Percentiles rank a stretch among this genome's conserved stretches.
phyloP scores from a whole-genome alignment of 2,888 invertebrate species.

The Hydriomena furcata region DNA sequence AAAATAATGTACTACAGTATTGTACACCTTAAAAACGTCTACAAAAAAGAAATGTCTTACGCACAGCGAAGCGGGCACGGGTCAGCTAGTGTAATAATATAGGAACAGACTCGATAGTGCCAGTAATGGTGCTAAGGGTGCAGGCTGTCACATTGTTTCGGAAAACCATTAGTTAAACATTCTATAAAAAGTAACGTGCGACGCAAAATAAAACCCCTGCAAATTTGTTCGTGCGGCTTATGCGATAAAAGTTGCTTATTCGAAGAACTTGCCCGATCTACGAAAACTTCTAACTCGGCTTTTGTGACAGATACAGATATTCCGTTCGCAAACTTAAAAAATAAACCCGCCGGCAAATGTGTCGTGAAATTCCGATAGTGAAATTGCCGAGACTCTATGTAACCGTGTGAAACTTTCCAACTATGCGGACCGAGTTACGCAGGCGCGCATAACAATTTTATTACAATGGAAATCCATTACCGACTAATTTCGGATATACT shows the following conservation, averaged over 20 bases:
- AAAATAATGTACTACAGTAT: too few relatives aligned
- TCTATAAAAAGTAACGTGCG: slow-evolving; percentile 59
- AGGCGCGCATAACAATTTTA: slow-evolving; percentile 23
- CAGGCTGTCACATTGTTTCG: slow-evolving; percentile 63
- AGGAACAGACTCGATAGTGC: background rate
- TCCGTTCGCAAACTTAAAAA: slow-evolving; percentile 45
- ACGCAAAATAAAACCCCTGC: slow-evolving; percentile 54
- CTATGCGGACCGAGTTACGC: slow-evolving; percentile 22
- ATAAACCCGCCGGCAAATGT: slow-evolving; percentile 41
- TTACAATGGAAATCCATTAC: slow-evolving; percentile 19
- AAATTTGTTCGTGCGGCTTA: slow-evolving; percentile 51
- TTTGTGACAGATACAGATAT: slow-evolving; percentile 46
- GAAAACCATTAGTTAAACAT: slow-evolving; percentile 66
- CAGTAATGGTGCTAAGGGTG: slow-evolving; percentile 32
- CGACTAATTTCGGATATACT: slow-evolving; percentile 16
- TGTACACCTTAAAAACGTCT: too few relatives aligned
- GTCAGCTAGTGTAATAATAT: too few relatives aligned
- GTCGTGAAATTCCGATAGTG: slow-evolving; percentile 38
- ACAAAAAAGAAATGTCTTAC: too few relatives aligned
- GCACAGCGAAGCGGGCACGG: too few relatives aligned
- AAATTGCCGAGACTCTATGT: slow-evolving; percentile 30
- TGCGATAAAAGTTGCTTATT: slow-evolving; percentile 55
- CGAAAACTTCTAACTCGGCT: slow-evolving; percentile 51
- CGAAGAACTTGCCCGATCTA: slow-evolving; percentile 51
- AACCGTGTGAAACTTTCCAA: slow-evolving; percentile 31